Evolutionary conservation across 2,797 vertebrate genomes (phyloP).

Genomic region (Lycodopsis pacificus): DNA sequence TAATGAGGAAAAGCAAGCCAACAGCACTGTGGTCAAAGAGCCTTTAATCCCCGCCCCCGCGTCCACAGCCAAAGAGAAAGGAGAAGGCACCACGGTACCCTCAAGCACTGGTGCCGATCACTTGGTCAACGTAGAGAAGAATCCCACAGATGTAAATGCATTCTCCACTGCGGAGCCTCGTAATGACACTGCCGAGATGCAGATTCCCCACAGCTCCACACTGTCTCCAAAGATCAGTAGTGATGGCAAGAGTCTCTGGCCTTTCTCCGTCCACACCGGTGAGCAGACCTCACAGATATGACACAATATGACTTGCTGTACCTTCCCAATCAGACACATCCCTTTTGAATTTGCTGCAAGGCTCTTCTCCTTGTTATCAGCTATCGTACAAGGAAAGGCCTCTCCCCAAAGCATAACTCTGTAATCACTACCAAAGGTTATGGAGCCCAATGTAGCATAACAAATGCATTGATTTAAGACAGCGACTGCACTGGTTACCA

Average conservation of each 20-base stretch:
- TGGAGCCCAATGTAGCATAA: conserved; percentile 50
- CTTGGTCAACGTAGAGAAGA: conserved; percentile 36
- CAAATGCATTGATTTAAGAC: conserved; percentile 70
- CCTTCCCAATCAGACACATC: conserved; percentile 12
- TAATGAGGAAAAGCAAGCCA: conserved; percentile 62
- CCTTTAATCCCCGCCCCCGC: conserved; percentile 78
- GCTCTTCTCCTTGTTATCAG: conserved; percentile 25
- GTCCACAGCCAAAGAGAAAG: conserved; percentile 84
- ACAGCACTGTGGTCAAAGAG: conserved; percentile 73
- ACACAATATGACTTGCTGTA: neutral
- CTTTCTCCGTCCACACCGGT: conserved; percentile 84
- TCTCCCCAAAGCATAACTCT: conserved; percentile 28
- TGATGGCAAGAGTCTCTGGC: conserved; percentile 73
- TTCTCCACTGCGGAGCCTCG: conserved; percentile 79
- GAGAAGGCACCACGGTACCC: conserved; percentile 47
- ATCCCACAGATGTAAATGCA: conserved; percentile 39
- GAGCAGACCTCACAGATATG: conserved; percentile 47
- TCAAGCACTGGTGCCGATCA: conserved; percentile 52
- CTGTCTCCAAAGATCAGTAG: conserved; percentile 63
- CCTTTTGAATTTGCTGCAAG: neutral
- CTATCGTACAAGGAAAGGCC: conserved; percentile 17
- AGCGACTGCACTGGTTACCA: conserved; percentile 54
- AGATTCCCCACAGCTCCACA: conserved; percentile 80
- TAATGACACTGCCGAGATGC: conserved; percentile 79
- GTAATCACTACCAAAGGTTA: conserved; percentile 42